Evolutionary conservation across 1,140 invertebrate genomes (phyloP).

Genomic region (Onthophagus taurus): DNA sequence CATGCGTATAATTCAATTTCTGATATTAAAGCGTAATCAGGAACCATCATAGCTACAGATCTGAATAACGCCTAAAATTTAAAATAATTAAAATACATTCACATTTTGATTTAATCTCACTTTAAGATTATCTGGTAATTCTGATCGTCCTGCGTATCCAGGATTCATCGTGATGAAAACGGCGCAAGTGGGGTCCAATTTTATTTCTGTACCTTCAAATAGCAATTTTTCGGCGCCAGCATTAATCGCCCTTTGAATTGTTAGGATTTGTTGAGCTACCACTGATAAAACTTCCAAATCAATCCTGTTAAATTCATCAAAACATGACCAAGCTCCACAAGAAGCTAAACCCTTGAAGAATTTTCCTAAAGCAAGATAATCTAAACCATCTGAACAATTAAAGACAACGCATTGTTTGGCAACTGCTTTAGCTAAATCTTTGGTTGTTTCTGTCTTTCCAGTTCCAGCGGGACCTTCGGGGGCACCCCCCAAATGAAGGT

Average conservation of each 20-base stretch:
- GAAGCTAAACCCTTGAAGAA: slow-evolving; percentile 95
- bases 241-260: slow-evolving; percentile 69
- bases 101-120: slow-evolving; percentile 34
- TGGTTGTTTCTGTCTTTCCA: slow-evolving; percentile 94
- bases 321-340: slow-evolving; percentile 94
- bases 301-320: slow-evolving; percentile 90
- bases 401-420: slow-evolving; percentile 96
- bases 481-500: slow-evolving; percentile 75
- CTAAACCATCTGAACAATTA: slow-evolving; percentile 89
- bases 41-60: slow-evolving; percentile 97
- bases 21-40: slow-evolving; percentile 89
- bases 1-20: slow-evolving; percentile 90
- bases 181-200: slow-evolving; percentile 81
- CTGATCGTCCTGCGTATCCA: slow-evolving; percentile 82
- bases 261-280: slow-evolving; percentile 81
- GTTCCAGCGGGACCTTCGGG: slow-evolving; percentile 92
- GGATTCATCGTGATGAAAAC: slow-evolving; percentile 97
- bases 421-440: slow-evolving; percentile 92
- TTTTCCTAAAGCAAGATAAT: slow-evolving; percentile 89
- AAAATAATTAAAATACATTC: no score
- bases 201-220: slow-evolving; percentile 85
- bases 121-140: slow-evolving; percentile 92
- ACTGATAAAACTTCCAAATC: slow-evolving; percentile 85
- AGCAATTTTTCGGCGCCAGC: slow-evolving; percentile 60
- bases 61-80: slow-evolving; percentile 78